Conservation (phyloP, 2,797 vertebrate genomes). For the Spinus pinus region DNA sequence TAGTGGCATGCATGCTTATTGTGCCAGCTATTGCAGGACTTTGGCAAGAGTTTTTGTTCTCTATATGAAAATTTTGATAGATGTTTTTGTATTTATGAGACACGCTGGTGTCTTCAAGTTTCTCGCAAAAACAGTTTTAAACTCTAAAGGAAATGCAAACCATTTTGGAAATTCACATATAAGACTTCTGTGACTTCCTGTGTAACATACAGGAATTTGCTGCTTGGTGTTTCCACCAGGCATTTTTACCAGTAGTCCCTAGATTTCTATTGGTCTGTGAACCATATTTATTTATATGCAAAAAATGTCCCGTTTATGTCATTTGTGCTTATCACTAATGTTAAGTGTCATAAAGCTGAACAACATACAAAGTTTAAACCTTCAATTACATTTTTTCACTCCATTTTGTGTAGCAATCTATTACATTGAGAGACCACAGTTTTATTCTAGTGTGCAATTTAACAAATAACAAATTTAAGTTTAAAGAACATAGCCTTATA, state of each 20-base stretch:
- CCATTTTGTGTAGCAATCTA: background rate
- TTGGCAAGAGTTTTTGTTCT: background rate
- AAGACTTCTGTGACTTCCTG: background rate
- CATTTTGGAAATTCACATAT: background rate
- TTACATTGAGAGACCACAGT: background rate
- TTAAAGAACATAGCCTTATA: background rate
- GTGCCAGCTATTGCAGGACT: background rate
- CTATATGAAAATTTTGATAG: background rate
- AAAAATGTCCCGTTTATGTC: background rate
- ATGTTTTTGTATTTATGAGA: background rate
- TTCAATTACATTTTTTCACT: background rate
- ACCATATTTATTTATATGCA: background rate
- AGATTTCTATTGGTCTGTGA: background rate
- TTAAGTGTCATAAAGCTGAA: background rate
- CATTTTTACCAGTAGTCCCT: background rate
- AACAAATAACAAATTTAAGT: background rate
- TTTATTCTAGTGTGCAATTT: background rate
- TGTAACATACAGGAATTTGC: background rate
- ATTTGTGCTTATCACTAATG: background rate
- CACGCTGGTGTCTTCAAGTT: background rate
- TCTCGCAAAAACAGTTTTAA: background rate
- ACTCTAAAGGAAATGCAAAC: background rate
- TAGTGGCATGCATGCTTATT: background rate
- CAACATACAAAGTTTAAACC: background rate
- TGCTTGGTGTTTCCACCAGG: background rate